Percentiles rank a stretch among this genome's conserved stretches.
phyloP scores from a whole-genome alignment of 2,888 invertebrate species.

The Argyresthia goedartella region DNA sequence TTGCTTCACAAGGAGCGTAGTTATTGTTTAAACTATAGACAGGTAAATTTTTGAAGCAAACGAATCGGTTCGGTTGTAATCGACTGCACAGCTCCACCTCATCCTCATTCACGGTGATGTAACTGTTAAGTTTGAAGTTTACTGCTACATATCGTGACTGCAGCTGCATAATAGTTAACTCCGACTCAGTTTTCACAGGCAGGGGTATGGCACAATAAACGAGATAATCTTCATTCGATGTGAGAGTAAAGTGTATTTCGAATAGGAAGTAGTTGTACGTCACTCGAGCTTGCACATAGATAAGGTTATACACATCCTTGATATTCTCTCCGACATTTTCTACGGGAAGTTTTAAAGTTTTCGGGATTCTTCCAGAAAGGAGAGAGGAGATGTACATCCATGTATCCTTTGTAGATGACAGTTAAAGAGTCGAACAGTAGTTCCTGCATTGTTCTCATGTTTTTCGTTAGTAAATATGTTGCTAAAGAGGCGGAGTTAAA shows the following conservation, averaged over 20 bases:
- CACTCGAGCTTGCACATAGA: too few relatives aligned
- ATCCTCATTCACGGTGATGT: background rate
- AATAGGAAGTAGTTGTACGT: background rate
- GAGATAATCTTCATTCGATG: background rate
- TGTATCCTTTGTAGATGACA: background rate
- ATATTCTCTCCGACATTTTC: background rate
- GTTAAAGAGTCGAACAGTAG: conserved; percentile 3
- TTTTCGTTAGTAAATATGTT: conserved; percentile 6
- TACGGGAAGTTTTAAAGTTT: background rate
- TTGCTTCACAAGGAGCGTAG: too few relatives aligned
- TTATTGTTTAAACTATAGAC: too few relatives aligned
- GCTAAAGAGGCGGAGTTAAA: conserved; percentile 8
- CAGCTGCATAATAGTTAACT: too few relatives aligned
- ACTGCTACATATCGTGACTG: background rate
- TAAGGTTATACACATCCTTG: conserved; percentile 1
- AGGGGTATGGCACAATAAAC: background rate
- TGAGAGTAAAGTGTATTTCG: background rate
- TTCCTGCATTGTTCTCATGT: too few relatives aligned
- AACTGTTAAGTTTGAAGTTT: background rate
- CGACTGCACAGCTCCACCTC: background rate
- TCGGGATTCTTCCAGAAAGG: background rate
- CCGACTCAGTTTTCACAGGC: background rate
- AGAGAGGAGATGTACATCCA: background rate
- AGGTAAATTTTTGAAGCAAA: too few relatives aligned
- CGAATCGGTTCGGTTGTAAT: too few relatives aligned